Evolutionary conservation across 2,113 vertebrate genomes (phyloP), one percentile per base, ranked within the genome.

Genomic region (Lota lota): DNA sequence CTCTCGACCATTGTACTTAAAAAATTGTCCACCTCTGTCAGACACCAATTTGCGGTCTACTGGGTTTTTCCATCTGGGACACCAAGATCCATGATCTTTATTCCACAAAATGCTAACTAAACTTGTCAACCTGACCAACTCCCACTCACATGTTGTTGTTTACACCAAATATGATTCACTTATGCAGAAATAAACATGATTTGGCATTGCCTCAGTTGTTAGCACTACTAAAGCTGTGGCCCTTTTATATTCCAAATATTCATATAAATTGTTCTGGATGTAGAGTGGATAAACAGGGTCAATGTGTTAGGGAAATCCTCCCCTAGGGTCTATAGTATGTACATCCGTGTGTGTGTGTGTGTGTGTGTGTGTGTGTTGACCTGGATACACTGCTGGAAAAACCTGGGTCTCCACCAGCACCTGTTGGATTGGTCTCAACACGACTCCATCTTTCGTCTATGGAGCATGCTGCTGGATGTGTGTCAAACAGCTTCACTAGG

Each of bases 211-310:
- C 24, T 79, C 70, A 56, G 72, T 81, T 53, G 75, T n/a, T 67
- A n/a, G 73, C 68, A 63, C 68, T 68, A 77, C 79, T 59, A 71
- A 83, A 66, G 81, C 51, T 76, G 73, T 72, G 73, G 16, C 53
- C 53, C 16, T 5, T n/a, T 16, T 56, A 56, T n/a, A 56, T 10
- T 18, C 16, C n/a, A n/a, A 10, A 8, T n/a, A n/a, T 56, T 56
- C 53, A 56, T 56, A 56, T 47, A 12, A 47, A 47, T 47, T 10
- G 10, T 47, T 47, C 40, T 47, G 77, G 66, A 3, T 75, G 80
- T 65, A 28, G 60, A 40, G 59, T 85, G 82, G 74, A 87, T 82
- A 56, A 88, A 89, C 21, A 81, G 74, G 88, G 88, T 87, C 80
- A 87, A 70, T 83, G 83, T 89, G 83, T 87, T 82, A 82, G 66